Evolutionary conservation across 2,113 vertebrate species (phyloP).

Genomic region (Mus pahari): DNA sequence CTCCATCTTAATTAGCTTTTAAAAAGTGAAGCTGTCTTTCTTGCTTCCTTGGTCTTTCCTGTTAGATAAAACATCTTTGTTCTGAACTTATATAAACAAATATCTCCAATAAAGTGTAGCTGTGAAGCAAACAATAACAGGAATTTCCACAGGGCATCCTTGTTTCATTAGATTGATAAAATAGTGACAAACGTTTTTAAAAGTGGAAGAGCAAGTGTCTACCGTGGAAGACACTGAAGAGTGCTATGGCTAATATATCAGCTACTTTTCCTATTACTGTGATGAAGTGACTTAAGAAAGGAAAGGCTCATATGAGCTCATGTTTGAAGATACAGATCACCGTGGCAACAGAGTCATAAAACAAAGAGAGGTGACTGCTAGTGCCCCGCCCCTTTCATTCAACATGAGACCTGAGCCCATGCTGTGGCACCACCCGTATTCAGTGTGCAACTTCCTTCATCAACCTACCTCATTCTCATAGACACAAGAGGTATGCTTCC

Average conservation of each 20-base stretch:
- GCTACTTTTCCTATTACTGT: background rate
- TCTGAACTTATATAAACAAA: slow-evolving; percentile 51
- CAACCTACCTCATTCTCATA: background rate
- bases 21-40: background rate
- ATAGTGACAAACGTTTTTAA: background rate
- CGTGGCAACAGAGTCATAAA: background rate
- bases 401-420: background rate
- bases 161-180: background rate
- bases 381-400: background rate
- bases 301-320: background rate
- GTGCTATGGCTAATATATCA: background rate
- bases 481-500: background rate
- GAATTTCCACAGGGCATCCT: background rate
- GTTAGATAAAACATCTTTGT: slow-evolving; percentile 46
- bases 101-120: background rate
- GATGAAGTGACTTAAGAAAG: background rate
- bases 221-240: background rate
- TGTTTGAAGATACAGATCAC: background rate
- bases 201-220: background rate
- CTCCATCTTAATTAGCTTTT: background rate
- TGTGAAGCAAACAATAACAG: slow-evolving; percentile 24
- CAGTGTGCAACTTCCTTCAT: background rate
- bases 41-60: slow-evolving; percentile 52
- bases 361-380: background rate
- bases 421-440: background rate